Conservation (phyloP, 2,888 invertebrate genomes). For the Trileptium ribeirensis region DNA sequence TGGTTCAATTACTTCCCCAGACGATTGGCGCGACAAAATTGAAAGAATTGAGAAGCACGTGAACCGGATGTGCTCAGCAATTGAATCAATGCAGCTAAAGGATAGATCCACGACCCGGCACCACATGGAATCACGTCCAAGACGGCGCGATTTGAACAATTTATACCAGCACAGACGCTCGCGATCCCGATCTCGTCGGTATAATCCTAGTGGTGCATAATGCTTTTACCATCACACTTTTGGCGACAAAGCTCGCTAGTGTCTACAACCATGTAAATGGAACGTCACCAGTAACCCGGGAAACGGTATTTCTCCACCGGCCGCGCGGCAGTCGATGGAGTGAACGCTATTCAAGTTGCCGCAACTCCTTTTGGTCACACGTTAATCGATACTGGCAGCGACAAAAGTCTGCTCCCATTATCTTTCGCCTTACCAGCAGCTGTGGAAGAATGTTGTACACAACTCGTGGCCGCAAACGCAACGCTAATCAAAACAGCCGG, state of each 20-base stretch:
- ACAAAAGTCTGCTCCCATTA: not conserved
- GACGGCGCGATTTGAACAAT: not conserved
- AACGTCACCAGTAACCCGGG: not conserved
- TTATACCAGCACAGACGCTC: too few species aligned
- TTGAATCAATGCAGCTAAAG: too few species aligned
- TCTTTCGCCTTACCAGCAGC: not conserved
- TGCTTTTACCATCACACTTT: not conserved
- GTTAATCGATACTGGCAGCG: not conserved
- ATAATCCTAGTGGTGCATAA: not conserved
- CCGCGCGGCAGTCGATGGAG: not conserved
- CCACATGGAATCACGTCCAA: too few species aligned
- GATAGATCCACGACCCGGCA: too few species aligned
- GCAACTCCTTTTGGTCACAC: not conserved
- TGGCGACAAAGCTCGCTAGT: not conserved
- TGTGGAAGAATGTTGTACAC: not conserved
- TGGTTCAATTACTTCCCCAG: too few species aligned
- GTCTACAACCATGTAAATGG: not conserved
- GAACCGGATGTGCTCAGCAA: too few species aligned
- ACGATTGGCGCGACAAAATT: too few species aligned
- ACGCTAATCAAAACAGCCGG: not conserved
- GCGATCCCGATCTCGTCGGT: not conserved
- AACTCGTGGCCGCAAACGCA: not conserved
- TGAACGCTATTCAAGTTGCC: not conserved
- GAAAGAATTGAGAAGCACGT: too few species aligned
- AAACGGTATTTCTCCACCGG: not conserved